Evolutionary conservation across 2,113 vertebrate species (phyloP), one percentile per base, ranked within the genome.

Genomic region (Monarcha castaneiventris): DNA sequence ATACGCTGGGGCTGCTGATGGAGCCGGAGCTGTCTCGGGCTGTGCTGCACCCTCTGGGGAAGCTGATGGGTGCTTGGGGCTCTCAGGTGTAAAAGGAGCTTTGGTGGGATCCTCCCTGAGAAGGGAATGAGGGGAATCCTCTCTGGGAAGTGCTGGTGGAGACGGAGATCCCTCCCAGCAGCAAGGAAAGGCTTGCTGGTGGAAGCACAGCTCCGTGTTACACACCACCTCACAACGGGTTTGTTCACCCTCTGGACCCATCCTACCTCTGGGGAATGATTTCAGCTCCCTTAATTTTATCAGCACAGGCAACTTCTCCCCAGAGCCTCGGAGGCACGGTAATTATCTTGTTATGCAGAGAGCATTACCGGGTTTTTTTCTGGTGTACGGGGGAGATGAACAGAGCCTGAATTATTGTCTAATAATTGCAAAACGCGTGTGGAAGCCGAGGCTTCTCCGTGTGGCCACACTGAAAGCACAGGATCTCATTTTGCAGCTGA

Each of bases 261-360:
- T 51, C 73, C 90, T 41, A 1, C 51, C 58, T 55, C 88, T 68
- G 30, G 73, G 95, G 81, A 74, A 44, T 39, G 29, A 73, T 66
- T 91, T 76, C 84, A 79, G 62, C 73, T 79, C 89, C 39, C 37
- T 90, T 85, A 71, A 89, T 92, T 90, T 76, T 80, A 66, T 69
- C 30, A 91, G 83, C 80, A 75, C 77, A 41, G 80, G 32, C 66
- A 90, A 39, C 86, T 69, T 58, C 77, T 76, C 91, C 84, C 59
- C 10, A 52, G 89, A 66, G 79, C 46, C n/a, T 61, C 11, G 41
- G 33, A 72, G 82, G 88, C 52, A n/a, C 6, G 0, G 68, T 75
- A 61, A 89, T 94, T 72, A 87, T 54, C 90, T 87, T 17, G 56
- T 22, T 68, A 48, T 1, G 14, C 39, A 67, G 63, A 63, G 33